Conservation (phyloP, 2,888 invertebrate genomes). For the Hirtodrosophila duncani region DNA sequence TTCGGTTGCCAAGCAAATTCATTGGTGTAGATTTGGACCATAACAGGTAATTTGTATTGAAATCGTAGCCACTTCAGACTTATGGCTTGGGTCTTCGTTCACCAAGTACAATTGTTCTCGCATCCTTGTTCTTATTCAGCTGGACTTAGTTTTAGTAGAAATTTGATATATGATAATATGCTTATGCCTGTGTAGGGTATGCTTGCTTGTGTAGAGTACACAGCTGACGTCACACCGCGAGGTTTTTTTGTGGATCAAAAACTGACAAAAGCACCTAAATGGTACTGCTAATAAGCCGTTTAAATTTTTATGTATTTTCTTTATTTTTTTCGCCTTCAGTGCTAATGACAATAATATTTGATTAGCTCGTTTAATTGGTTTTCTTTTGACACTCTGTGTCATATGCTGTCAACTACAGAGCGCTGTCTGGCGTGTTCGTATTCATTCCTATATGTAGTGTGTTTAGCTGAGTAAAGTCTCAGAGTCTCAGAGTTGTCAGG, state of each 20-base stretch:
- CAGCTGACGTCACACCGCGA: too few relatives aligned
- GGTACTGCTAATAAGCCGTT: slow-evolving; percentile 73
- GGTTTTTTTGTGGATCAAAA: slow-evolving; percentile 5
- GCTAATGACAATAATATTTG: slow-evolving; percentile 75
- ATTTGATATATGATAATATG: too few relatives aligned
- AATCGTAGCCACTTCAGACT: too few relatives aligned
- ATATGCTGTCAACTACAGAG: slow-evolving; percentile 47
- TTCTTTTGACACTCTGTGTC: slow-evolving; percentile 55
- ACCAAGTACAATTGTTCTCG: too few relatives aligned
- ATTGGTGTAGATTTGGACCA: too few relatives aligned
- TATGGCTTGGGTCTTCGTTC: too few relatives aligned
- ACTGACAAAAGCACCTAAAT: slow-evolving; percentile 51
- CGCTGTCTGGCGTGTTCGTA: slow-evolving; percentile 4
- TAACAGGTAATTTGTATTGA: too few relatives aligned
- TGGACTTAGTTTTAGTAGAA: too few relatives aligned
- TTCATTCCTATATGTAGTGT: slow-evolving; percentile 1
- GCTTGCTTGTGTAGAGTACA: background rate
- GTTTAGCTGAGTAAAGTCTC: background rate
- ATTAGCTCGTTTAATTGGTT: slow-evolving; percentile 72
- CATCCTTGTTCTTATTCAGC: too few relatives aligned
- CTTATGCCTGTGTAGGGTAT: background rate
- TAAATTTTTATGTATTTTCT: slow-evolving; percentile 42
- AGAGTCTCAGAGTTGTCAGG: background rate
- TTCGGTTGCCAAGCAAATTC: too few relatives aligned
- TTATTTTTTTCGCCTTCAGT: slow-evolving; percentile 26